phyloP scores from a whole-genome alignment of 1,140 invertebrate species.

The Dendrolimus kikuchii region DNA sequence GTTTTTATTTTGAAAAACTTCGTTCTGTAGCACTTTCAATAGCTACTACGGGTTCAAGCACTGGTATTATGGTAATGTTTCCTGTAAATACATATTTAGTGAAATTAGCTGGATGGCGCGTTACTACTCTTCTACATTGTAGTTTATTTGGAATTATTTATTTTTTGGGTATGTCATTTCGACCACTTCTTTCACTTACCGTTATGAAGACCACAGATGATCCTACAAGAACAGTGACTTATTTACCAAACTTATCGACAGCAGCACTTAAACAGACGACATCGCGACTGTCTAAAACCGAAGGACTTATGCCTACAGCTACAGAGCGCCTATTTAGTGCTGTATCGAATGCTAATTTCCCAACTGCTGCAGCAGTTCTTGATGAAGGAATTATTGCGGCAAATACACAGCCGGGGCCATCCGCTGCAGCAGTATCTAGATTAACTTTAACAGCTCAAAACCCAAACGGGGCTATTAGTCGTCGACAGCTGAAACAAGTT shows the following conservation, averaged over 20 bases:
- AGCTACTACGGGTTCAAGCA: slow-evolving; percentile 85
- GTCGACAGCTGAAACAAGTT: slow-evolving; percentile 53
- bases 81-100: slow-evolving; percentile 79
- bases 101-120: slow-evolving; percentile 80
- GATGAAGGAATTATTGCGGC: slow-evolving; percentile 20
- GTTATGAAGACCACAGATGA: slow-evolving; percentile 44
- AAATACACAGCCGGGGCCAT: slow-evolving; percentile 34
- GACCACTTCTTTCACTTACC: slow-evolving; percentile 46
- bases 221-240: slow-evolving; percentile 57
- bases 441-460: slow-evolving; percentile 40
- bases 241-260: slow-evolving; percentile 49
- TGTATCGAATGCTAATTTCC: slow-evolving; percentile 53
- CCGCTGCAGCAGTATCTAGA: slow-evolving; percentile 36
- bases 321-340: slow-evolving; percentile 54
- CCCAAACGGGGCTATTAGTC: slow-evolving; percentile 44
- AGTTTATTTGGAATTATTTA: slow-evolving; percentile 63
- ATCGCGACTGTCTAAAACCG: slow-evolving; percentile 19
- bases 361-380: slow-evolving; percentile 51
- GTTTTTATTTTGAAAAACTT: slow-evolving; percentile 87
- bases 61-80: slow-evolving; percentile 81
- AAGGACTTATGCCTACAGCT: slow-evolving; percentile 30
- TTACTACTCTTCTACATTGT: slow-evolving; percentile 80
- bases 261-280: slow-evolving; percentile 19
- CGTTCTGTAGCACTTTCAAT: slow-evolving; percentile 85
- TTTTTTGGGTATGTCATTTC: slow-evolving; percentile 49